These are phyloP conservation scores for Hucho hucho DNA, from an alignment of 2,113 vertebrate species.

Conservation along the genomic window DNA sequence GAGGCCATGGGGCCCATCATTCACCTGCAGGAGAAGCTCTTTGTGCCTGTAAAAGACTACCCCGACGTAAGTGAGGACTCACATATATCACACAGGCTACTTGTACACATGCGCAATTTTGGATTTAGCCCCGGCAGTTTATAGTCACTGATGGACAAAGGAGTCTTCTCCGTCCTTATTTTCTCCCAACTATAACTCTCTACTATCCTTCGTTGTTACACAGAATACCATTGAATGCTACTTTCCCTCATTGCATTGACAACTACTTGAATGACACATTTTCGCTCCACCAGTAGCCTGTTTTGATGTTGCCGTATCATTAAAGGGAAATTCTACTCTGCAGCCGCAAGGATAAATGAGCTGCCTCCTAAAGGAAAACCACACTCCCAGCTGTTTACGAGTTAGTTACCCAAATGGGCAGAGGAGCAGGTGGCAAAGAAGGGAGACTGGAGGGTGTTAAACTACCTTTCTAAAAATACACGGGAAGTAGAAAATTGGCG, in stretches of 20 bases:
- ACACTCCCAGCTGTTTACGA: not conserved
- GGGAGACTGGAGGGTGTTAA: conserved; percentile 4
- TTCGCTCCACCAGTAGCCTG: too few relatives aligned
- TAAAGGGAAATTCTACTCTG: too few relatives aligned
- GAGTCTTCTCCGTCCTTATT: not conserved
- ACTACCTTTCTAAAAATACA: conserved; percentile 30
- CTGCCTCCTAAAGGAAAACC: not conserved
- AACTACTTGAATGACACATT: too few relatives aligned
- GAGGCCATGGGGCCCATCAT: conserved; percentile 76
- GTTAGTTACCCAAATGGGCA: not conserved
- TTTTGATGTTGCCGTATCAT: too few relatives aligned
- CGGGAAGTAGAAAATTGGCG: not conserved
- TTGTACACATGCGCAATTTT: not conserved
- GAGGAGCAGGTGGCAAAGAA: not conserved
- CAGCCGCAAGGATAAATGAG: too few relatives aligned
- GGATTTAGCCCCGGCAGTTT: not conserved
- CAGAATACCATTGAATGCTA: too few relatives aligned
- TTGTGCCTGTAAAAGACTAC: conserved; percentile 83
- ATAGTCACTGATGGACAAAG: not conserved
- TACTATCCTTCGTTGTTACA: too few relatives aligned
- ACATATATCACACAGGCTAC: not conserved
- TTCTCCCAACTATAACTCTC: not conserved
- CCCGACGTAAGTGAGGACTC: conserved; percentile 73
- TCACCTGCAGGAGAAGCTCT: conserved; percentile 82
- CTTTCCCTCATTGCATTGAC: too few relatives aligned